phyloP scores from a whole-genome alignment of 2,888 invertebrate species.

The Amblyjoppa proteus region DNA sequence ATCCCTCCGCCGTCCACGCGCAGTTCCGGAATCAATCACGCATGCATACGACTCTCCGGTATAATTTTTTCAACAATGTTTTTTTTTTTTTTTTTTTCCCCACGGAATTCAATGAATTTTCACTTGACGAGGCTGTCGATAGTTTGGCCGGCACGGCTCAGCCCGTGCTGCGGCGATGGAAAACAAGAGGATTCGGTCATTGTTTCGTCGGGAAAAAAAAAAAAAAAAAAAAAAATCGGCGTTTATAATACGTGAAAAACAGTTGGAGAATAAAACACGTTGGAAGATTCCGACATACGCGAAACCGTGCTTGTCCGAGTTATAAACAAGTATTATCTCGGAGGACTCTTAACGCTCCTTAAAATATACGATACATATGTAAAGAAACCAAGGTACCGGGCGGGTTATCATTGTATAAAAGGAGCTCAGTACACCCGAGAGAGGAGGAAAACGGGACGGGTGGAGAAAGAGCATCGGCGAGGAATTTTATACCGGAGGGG shows the following conservation, averaged over 20 bases:
- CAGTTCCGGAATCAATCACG: too few species aligned
- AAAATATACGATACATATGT: constrained; percentile 22
- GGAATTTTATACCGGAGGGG: constrained; percentile 29
- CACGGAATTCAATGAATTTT: neutral
- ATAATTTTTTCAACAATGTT: too few species aligned
- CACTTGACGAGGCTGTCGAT: constrained; percentile 12
- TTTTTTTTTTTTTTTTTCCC: neutral
- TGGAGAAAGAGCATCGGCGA: neutral
- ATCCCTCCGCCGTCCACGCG: too few species aligned
- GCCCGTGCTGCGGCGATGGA: neutral
- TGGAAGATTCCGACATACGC: neutral
- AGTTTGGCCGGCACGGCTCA: neutral
- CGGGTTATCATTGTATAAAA: constrained; percentile 8
- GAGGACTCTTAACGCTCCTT: constrained; percentile 17
- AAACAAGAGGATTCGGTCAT: neutral
- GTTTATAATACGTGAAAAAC: neutral
- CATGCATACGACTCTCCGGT: too few species aligned
- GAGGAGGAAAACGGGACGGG: neutral
- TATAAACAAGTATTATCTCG: constrained; percentile 28
- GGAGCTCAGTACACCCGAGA: neutral
- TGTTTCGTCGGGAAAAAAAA: too few species aligned
- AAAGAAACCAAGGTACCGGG: neutral
- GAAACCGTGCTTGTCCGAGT: neutral
- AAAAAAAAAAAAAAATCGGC: neutral
- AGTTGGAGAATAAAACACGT: neutral